These are phyloP conservation scores for Amyelois transitella DNA, from an alignment of 1,140 invertebrate genomes.

Conservation along the genomic window DNA sequence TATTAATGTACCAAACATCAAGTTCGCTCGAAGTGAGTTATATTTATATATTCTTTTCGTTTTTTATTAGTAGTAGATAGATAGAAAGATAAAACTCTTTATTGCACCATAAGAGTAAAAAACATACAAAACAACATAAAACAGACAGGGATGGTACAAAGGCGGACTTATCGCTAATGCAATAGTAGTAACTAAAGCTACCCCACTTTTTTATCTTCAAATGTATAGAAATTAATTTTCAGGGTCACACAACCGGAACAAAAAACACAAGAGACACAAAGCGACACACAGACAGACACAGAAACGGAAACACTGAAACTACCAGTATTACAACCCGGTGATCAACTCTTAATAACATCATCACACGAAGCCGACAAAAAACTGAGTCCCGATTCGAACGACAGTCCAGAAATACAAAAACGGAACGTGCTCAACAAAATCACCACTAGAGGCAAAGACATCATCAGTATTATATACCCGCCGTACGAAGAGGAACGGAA, in stretches of 20 bases:
- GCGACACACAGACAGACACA: constrained; percentile 13
- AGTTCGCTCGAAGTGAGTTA: no score
- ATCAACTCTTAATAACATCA: constrained; percentile 73
- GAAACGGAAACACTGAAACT: constrained; percentile 31
- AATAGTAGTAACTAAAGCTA: no score
- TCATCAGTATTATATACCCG: constrained; percentile 80
- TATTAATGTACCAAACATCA: no score
- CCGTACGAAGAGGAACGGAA: constrained; percentile 72
- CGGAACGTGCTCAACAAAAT: constrained; percentile 81
- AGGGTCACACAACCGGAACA: background rate
- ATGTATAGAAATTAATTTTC: no score
- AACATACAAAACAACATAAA: no score
- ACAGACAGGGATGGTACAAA: no score
- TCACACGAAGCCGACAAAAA: constrained; percentile 14
- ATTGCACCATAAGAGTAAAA: no score
- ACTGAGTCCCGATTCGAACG: constrained; percentile 33
- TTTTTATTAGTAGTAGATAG: no score
- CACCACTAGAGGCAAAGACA: constrained; percentile 80
- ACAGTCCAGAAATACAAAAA: constrained; percentile 77
- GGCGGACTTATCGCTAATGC: no score
- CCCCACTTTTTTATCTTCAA: no score
- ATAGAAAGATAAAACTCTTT: no score
- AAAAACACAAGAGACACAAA: background rate
- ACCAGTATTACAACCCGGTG: constrained; percentile 72
- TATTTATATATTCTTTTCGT: no score